Evolutionary conservation across 2,888 invertebrate genomes (phyloP), one percentile per base, ranked within the genome.

Genomic region (Choristoneura rosaceana): DNA sequence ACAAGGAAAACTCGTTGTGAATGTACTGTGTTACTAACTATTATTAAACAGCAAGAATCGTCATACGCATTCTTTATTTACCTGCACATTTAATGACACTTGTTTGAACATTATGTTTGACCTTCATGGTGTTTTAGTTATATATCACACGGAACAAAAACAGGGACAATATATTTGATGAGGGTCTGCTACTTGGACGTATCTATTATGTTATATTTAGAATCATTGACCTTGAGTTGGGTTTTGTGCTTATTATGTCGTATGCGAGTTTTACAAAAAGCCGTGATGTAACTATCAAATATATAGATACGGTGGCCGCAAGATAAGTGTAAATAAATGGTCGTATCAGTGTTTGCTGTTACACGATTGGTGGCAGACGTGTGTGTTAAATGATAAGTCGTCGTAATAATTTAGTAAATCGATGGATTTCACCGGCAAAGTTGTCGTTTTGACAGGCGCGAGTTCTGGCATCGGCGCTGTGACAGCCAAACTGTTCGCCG

Each of bases 361-460:
- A n/a, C 65, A 4, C 60, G 12, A 33, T 61, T 52, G 33, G 65
- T 14, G 52, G 10, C 33, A 34, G 70, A 70, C 65, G 70, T 66
- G 47, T 15, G 25, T 33, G 25, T 41, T 43, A 38, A 45, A 62
- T 41, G 61, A 61, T 61, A 61, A 60, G 15, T 3, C 41, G 15
- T 50, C 43, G 59, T 25, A 33, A 8, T 17, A 33, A 17, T 38
- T 33, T 62, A 41, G 12, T 55, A 25, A 58, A 60, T 12, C 5
- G 25, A 76, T 77, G 76, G 71, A 74, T 68, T 77, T 77, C 61
- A 70, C 73, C 9, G 70, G 74, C 14, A 77, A 73, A 68, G 76
- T 77, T 15, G 70, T 74, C 2, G 63, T 77, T 41, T 69, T 77
- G 34, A 77, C 76, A 3, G 76, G 76, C 3, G 76, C 76, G 2